Evolutionary conservation across 1,140 invertebrate species (phyloP), one percentile per base, ranked within the genome.

Genomic region (Drosophila athabasca): DNA sequence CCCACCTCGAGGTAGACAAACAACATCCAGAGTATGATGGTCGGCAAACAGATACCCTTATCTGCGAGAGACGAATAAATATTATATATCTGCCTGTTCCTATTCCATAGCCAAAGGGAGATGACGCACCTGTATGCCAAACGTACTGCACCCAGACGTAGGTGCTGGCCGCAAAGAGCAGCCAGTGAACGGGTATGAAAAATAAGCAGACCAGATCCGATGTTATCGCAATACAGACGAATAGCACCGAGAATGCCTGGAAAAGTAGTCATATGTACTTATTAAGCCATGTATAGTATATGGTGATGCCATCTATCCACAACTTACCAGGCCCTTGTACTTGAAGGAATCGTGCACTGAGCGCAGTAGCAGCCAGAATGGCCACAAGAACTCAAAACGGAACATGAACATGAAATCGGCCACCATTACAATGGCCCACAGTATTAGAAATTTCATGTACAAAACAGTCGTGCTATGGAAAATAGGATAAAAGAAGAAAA

Each of bases 61-160:
- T 98, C 97, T 95, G 51, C 8, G 69, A 67, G 26, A 43, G 24
- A 29, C 17, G 4, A 22, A 3, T 15, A 22, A 72, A 53, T 52
- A 19, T 5, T 26, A 5, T 48, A 15, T 43, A 53, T 19, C 51
- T 26, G 44, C 17, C 1, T 52, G 44, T 35, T 9, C 9, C 13
- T 60, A 26, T 11, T 8, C 17, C 0, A 17, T 4, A 24, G 22
- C 8, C 26, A 29, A 5, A 26, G 24, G 0, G 4, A 35, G 19
- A 39, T 58, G 45, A 52, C 68, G 24, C 93, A 97, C 97, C 97
- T 95, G 98, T 98, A 93, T 99, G 97, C 97, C 98, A 99, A 72
- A 99, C 97, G 93, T 98, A 99, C 93, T 99, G 98, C 82, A 99
- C 97, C 98, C 98, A 99, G 62, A 99, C 98, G 93, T 99, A 99